Base-by-base conservation (phyloP, 2,797 vertebrate species). In the Kryptopterus vitreolus region DNA sequence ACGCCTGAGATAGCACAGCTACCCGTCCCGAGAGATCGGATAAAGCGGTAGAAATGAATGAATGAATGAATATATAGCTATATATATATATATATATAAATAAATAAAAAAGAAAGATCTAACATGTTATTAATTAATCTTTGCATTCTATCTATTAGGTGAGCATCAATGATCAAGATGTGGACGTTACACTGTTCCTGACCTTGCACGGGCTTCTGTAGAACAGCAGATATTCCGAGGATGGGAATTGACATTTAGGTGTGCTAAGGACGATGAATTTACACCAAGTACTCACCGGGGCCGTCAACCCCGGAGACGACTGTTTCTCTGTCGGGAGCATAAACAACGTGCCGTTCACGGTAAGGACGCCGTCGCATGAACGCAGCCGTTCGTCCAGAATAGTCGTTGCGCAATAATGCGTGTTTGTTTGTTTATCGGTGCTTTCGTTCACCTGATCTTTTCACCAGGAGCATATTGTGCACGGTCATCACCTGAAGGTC, bases 201-300 rank as follows among this genome's bases (percentile, higher is more conserved):
- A 85, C 83, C 81, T 81, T 88, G 73, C 83, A 62, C 82, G 88
- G 88, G 83, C 88, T 89, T 89, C 79, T 86, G 53, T 79, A 83
- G 80, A 85, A 65, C 80, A 69, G 88, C 78, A 85, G 82, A 83
- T 86, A 78, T 79, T 87, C 77, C 79, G 62, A 80, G 78, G 82
- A 78, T 78, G 63, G 77, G 76, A 82, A 88, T 81, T 90, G 83
- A 90, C 84, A 86, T 85, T 84, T 62, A 55, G 84, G 74, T 78
- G 76, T 77, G 5, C 82, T 59, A 59, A 65, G 71, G 87, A 88
- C 81, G 86, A 98, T 98, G 97, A 97, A 98, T 92, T 95, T 98
- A 87, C 97, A 98, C 92, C 97, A 98, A 92, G 97, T 98, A 88
- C 94, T 99, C 85, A 98, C 97, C 5, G 97, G 97, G 71, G 97